phyloP scores from a whole-genome alignment of 2,113 vertebrate genomes.

The Sprattus sprattus region DNA sequence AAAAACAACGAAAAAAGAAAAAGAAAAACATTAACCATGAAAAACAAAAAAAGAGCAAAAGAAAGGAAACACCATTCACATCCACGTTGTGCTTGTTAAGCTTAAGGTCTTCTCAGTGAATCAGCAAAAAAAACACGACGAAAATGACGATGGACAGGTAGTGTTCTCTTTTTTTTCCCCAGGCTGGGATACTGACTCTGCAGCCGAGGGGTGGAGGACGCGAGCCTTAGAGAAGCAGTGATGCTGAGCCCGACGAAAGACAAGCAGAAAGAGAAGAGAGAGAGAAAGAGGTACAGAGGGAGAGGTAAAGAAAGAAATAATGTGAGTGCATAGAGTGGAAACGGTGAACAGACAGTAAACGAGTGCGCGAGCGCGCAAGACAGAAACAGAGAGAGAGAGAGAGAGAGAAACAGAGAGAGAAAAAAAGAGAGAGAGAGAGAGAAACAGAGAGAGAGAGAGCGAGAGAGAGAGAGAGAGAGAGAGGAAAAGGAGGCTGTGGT shows the following conservation, averaged over 20 bases:
- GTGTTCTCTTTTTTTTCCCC: slow-evolving; percentile 56
- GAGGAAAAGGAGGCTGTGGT: slow-evolving; percentile 49
- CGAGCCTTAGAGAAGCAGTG: slow-evolving; percentile 39
- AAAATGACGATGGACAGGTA: slow-evolving; percentile 61
- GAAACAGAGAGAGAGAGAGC: slow-evolving; percentile 27
- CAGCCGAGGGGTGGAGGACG: slow-evolving; percentile 71
- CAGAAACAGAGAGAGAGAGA: neutral
- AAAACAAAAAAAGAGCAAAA: neutral
- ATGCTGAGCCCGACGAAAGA: neutral
- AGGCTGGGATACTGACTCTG: slow-evolving; percentile 78
- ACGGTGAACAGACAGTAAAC: neutral
- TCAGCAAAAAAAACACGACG: slow-evolving; percentile 63
- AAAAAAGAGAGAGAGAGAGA: slow-evolving; percentile 37
- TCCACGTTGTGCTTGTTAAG: slow-evolving; percentile 78
- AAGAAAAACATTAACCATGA: slow-evolving; percentile 7
- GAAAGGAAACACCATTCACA: slow-evolving; percentile 62
- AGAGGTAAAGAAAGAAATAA: slow-evolving; percentile 29
- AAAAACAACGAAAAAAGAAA: neutral
- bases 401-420: slow-evolving; percentile 44
- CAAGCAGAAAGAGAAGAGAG: slow-evolving; percentile 58
- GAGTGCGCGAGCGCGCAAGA: no score
- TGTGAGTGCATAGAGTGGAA: neutral
- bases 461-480: slow-evolving; percentile 33
- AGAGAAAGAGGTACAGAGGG: slow-evolving; percentile 49
- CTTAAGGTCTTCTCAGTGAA: slow-evolving; percentile 79